Conservation (phyloP, 2,797 vertebrate genomes). For the Squalus acanthias region DNA sequence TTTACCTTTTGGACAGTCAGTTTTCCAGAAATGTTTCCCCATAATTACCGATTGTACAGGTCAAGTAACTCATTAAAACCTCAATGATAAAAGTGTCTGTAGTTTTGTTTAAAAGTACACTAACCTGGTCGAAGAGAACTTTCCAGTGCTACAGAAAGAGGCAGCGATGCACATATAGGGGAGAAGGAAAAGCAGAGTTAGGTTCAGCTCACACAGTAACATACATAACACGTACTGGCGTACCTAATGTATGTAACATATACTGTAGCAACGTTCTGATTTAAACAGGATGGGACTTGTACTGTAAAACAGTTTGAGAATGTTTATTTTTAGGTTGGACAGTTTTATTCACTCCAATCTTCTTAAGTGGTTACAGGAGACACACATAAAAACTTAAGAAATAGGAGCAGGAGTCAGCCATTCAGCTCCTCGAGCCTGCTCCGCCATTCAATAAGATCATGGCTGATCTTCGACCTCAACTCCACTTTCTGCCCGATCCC, state of each 20-base stretch:
- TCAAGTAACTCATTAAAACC: neutral
- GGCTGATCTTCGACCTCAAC: no score
- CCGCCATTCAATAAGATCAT: no score
- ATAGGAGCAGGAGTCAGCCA: no score
- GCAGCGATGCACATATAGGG: neutral
- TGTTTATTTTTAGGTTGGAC: neutral
- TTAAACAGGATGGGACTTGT: neutral
- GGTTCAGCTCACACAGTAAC: neutral
- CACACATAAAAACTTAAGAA: neutral
- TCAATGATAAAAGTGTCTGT: neutral
- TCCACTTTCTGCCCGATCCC: no score
- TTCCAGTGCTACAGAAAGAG: neutral
- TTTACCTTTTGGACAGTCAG: neutral
- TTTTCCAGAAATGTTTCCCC: neutral
- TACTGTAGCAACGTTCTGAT: neutral
- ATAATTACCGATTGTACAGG: neutral
- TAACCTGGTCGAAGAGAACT: constrained; percentile 10
- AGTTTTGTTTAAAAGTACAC: neutral
- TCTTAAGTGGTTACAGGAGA: neutral
- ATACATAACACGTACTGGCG: neutral
- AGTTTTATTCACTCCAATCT: neutral
- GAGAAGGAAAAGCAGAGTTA: neutral
- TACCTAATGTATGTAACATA: neutral
- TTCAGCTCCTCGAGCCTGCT: no score
- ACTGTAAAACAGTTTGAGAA: neutral